Base-by-base conservation (phyloP, 2,113 vertebrate genomes). In the Colossoma macropomum region DNA sequence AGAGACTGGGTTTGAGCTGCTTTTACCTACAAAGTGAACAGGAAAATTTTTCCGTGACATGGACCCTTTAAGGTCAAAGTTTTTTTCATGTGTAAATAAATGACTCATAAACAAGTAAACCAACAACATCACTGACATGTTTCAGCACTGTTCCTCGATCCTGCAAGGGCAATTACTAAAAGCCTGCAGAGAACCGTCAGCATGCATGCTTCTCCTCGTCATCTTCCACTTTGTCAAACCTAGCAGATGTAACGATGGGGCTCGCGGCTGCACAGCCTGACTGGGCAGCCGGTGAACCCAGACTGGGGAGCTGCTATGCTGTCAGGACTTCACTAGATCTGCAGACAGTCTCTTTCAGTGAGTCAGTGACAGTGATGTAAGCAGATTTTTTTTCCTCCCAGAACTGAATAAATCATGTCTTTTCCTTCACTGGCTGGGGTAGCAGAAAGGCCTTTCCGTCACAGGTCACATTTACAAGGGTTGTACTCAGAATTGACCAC, bases 361-460 rank as follows among this genome's bases (percentile, higher is more conserved):
- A 83, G 84, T 85, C 73, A 62, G 28, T 86, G 69, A 73, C 28
- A 81, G 60, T 75, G 77, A 87, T 80, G 56, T 38, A 77, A 68
- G 80, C 45, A 65, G 41, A 72, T 65, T 21, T 88, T 79, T 71
- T 73, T 77, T 28, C 25, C 19, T 41, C 77, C 30, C 69, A 66
- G 45, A 71, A 70, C 59, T 32, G 75, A 52, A 79, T 81, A 84
- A 83, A 84, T 85, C 83, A 81, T 27, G 4, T 52, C 34, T 80
- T 41, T 80, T 83, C 65, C 77, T 75, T 83, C 77, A 77, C 82
- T 86, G 56, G 65, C 78, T 62, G 27, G 41, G 73, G 38, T 75
- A 77, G 82, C 85, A 90, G 79, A 85, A 87, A 89, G 89, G 86
- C 85, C 75, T 50, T 27, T 9, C 27, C 48, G 62, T 70, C 82